Conservation (phyloP, 2,113 vertebrate genomes). For the Gymnarchus niloticus region DNA sequence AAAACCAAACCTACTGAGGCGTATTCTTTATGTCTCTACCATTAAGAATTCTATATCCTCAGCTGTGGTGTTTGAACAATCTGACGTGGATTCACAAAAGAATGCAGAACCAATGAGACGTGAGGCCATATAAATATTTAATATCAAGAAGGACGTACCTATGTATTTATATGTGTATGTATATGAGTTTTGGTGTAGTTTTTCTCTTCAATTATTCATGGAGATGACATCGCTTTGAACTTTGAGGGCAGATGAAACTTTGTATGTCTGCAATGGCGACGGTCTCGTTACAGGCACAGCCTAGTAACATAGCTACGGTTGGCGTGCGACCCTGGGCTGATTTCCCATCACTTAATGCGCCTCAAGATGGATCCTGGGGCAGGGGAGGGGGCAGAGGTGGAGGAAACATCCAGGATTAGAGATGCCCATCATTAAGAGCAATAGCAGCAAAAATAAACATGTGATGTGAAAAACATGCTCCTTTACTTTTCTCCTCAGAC, state of each 20-base stretch:
- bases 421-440: constrained; percentile 13
- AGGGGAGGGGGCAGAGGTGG: background rate
- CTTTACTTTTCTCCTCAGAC: constrained; percentile 18
- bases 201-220: constrained; percentile 45
- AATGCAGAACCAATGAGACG: background rate
- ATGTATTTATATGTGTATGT: constrained; percentile 25
- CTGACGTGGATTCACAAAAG: constrained; percentile 5
- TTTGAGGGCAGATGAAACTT: background rate
- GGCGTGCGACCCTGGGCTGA: background rate
- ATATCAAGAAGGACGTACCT: constrained; percentile 18
- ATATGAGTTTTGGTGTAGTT: constrained; percentile 38
- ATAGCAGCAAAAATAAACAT: constrained; percentile 25
- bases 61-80: background rate
- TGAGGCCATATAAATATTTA: constrained; percentile 24
- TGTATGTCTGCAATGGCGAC: background rate
- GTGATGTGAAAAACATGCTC: constrained; percentile 23
- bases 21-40: background rate
- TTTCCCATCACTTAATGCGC: background rate
- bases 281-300: background rate
- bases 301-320: background rate
- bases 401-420: constrained; percentile 23
- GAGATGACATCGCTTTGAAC: constrained; percentile 14
- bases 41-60: background rate
- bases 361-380: background rate
- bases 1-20: background rate